Base-by-base conservation (phyloP, 1,140 invertebrate genomes). In the Cydia splendana region DNA sequence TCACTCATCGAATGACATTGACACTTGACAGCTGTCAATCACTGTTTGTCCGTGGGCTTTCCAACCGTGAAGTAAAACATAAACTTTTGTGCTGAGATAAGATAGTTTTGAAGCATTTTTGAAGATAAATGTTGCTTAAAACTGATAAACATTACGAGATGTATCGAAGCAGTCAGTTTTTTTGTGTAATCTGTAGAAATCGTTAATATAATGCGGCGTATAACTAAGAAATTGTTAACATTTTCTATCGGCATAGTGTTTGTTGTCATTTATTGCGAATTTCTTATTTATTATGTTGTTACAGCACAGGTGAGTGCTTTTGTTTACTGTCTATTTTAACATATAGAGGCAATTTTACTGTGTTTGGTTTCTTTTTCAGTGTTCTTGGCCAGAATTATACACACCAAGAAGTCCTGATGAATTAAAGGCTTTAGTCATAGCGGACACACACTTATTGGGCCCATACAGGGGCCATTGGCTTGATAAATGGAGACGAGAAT, bases 401-500 rank as follows among this genome's bases (percentile, higher is more conserved):
- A 78, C 75, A 30, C 18, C 75, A 71, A 38, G 53, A 12, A 65
- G 79, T 15, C 71, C 81, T 57, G 48, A 48, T 9, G 57, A 84
- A 53, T 92, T 97, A 2, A 94, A 94, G 90, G 96, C 95, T 3
- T 96, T 99, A 95, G 95, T 99, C 80, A 89, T 99, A 78, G 96
- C 98, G 18, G 99, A 99, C 90, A 97, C 98, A 7, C 99, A 99
- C 95, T 94, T 99, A 67, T 89, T 99, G 24, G 98, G 98, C 1
- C 95, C 96, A 15, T 94, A 94, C 82, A 95, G 96, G 73, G 98
- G 98, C 0, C 98, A 99, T 89, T 99, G 98, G 98, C 96, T 99
- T 92, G 99, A 99, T 93, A 99, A 99, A 94, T 89, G 99, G 73
- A 95, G 97, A 91, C 95, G 99, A 84, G 99, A 99, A 95, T 99